Conservation (phyloP, 1,140 invertebrate genomes). For the Drosophila repletoides region DNA sequence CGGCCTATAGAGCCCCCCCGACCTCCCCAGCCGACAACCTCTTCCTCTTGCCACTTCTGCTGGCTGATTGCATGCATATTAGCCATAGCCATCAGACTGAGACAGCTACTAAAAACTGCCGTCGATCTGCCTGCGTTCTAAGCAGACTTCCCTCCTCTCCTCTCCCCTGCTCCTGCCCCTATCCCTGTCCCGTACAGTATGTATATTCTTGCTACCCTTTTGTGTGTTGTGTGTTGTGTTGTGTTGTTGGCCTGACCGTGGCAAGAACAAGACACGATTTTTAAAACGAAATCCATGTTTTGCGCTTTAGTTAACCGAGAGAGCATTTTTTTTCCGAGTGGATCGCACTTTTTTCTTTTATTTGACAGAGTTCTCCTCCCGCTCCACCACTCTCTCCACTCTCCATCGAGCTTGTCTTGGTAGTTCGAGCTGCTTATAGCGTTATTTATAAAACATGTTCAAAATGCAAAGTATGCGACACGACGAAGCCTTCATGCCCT, state of each 20-base stretch:
- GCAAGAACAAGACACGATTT: slow-evolving; percentile 77
- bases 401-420: slow-evolving; percentile 44
- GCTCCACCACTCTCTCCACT: not conserved
- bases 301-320: slow-evolving; percentile 32
- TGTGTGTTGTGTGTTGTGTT: slow-evolving; percentile 33
- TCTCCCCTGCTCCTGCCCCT: slow-evolving; percentile 3
- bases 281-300: slow-evolving; percentile 79
- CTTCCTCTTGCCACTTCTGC: not conserved
- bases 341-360: slow-evolving; percentile 54
- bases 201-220: slow-evolving; percentile 68
- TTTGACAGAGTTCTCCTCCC: slow-evolving; percentile 41
- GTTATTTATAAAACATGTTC: slow-evolving; percentile 79
- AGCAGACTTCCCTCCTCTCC: slow-evolving; percentile 8
- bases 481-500: slow-evolving; percentile 75
- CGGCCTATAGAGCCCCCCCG: not conserved
- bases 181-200: not conserved
- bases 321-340: slow-evolving; percentile 35
- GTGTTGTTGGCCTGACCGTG: slow-evolving; percentile 40
- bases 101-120: slow-evolving; percentile 30
- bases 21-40: too few relatives aligned
- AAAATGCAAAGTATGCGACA: slow-evolving; percentile 76
- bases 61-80: slow-evolving; percentile 71
- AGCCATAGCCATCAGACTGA: slow-evolving; percentile 61
- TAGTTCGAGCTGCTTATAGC: slow-evolving; percentile 47
- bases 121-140: slow-evolving; percentile 68